Percentiles rank a stretch among this genome's conserved stretches.
phyloP scores from a whole-genome alignment of 2,888 invertebrate genomes.

The Zhengitettix transpicula region DNA sequence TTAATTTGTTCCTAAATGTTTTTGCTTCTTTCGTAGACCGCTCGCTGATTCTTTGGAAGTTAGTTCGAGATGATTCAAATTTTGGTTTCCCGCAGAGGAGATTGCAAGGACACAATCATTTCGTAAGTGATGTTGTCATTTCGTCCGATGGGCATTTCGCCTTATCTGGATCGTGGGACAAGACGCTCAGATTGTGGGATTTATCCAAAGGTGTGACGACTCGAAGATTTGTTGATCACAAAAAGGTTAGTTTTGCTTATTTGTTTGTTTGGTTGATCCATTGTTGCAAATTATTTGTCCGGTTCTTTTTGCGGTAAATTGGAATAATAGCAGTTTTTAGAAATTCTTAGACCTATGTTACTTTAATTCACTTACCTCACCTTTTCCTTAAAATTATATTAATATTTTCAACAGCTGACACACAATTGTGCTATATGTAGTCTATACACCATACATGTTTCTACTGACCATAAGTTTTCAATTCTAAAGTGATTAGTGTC shows the following conservation, averaged over 20 bases:
- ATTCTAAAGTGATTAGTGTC: too few relatives aligned
- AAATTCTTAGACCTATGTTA: too few relatives aligned
- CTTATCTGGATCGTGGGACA: constrained; percentile 98
- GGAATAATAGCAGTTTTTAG: too few relatives aligned
- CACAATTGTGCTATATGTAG: too few relatives aligned
- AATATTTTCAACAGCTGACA: too few relatives aligned
- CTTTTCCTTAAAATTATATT: too few relatives aligned
- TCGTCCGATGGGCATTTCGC: constrained; percentile 99
- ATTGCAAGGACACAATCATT: constrained; percentile 93
- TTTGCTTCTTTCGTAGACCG: constrained; percentile 30
- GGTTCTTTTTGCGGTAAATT: too few relatives aligned
- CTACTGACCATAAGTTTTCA: too few relatives aligned
- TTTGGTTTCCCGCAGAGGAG: constrained; percentile 93
- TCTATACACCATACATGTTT: too few relatives aligned
- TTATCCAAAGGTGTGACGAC: constrained; percentile 92
- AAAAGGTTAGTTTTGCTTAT: constrained; percentile 58
- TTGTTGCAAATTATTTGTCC: too few relatives aligned
- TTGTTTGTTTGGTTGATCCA: too few relatives aligned
- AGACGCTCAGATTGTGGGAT: constrained; percentile 97
- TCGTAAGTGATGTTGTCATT: constrained; percentile 96
- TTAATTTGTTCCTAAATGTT: not conserved
- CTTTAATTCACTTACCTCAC: too few relatives aligned
- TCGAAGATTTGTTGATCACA: constrained; percentile 96
- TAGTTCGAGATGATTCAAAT: constrained; percentile 86
- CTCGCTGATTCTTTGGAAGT: constrained; percentile 90